Percentiles rank a stretch among this genome's conserved stretches.
Evolutionary conservation across 2,888 invertebrate species (phyloP).

Genomic region (Coelinius sp.): DNA sequence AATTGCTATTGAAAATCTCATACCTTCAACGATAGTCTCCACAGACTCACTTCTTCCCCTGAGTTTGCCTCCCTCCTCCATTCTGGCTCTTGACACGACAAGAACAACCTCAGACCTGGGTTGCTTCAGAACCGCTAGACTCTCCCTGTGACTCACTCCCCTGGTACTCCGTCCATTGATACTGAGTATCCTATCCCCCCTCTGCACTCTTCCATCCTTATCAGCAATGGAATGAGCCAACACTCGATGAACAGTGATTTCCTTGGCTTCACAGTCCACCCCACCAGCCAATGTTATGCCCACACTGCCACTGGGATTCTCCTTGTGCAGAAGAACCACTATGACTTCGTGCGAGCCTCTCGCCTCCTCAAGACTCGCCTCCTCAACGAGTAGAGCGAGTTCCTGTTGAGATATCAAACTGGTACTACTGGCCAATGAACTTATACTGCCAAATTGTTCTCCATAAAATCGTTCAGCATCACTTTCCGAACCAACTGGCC

Average conservation of each 20-base stretch:
- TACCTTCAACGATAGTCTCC: constrained; percentile 67
- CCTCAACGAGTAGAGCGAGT: constrained; percentile 77
- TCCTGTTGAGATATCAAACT: constrained; percentile 76
- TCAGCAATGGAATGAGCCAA: constrained; percentile 89
- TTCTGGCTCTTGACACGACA: constrained; percentile 77
- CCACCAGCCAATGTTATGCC: constrained; percentile 92
- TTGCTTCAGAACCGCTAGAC: constrained; percentile 86
- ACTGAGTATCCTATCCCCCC: constrained; percentile 89
- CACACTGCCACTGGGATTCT: constrained; percentile 81
- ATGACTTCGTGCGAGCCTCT: constrained; percentile 73
- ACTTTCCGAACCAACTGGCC: constrained; percentile 54
- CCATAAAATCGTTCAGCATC: constrained; percentile 57
- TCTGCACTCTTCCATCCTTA: constrained; percentile 86
- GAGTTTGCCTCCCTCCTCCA: constrained; percentile 56
- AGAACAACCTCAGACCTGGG: constrained; percentile 85
- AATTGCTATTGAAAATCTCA: not conserved
- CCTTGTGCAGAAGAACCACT: constrained; percentile 79
- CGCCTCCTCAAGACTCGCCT: constrained; percentile 78
- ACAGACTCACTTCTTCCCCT: constrained; percentile 63
- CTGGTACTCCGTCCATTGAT: constrained; percentile 89
- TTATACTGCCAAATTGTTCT: constrained; percentile 74
- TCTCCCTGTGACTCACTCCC: constrained; percentile 89
- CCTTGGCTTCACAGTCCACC: constrained; percentile 91
- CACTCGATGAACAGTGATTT: constrained; percentile 92
- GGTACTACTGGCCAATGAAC: constrained; percentile 74